Conservation (phyloP, 1,140 invertebrate species). For the Octopus bimaculoides region DNA sequence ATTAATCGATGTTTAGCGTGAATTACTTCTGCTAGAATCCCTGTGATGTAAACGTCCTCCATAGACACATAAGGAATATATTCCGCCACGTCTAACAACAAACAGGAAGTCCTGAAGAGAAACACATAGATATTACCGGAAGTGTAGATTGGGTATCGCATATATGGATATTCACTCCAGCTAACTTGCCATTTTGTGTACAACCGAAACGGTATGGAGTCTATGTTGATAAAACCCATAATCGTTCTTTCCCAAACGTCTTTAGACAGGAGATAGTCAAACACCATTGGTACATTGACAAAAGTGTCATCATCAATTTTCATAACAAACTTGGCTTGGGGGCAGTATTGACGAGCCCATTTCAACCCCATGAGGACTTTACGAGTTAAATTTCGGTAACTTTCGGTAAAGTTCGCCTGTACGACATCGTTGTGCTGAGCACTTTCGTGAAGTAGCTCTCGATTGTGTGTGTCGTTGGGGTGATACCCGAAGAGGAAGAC, state of each 20-base stretch:
- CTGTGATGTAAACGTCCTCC: constrained; percentile 50
- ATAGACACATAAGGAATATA: constrained; percentile 44
- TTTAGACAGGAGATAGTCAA: not conserved
- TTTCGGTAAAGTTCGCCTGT: constrained; percentile 74
- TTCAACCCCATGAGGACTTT: constrained; percentile 81
- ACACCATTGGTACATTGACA: constrained; percentile 41
- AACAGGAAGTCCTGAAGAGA: constrained; percentile 21
- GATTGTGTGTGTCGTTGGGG: not conserved
- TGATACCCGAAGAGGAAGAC: constrained; percentile 9
- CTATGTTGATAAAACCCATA: not conserved
- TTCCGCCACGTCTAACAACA: constrained; percentile 30
- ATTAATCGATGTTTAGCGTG: not conserved
- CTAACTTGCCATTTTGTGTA: constrained; percentile 36
- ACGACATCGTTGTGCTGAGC: constrained; percentile 67
- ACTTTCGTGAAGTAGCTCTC: constrained; percentile 61
- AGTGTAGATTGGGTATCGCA: constrained; percentile 42
- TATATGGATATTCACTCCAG: constrained; percentile 38
- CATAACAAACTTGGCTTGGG: constrained; percentile 59
- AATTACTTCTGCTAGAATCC: constrained; percentile 17
- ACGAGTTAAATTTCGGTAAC: constrained; percentile 80
- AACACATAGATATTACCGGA: constrained; percentile 43
- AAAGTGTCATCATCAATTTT: constrained; percentile 62
- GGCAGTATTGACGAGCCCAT: constrained; percentile 70
- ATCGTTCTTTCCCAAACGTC: not conserved
- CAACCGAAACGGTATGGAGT: not conserved